phyloP scores from a whole-genome alignment of 1,140 invertebrate genomes.

The Drosophila sp. region DNA sequence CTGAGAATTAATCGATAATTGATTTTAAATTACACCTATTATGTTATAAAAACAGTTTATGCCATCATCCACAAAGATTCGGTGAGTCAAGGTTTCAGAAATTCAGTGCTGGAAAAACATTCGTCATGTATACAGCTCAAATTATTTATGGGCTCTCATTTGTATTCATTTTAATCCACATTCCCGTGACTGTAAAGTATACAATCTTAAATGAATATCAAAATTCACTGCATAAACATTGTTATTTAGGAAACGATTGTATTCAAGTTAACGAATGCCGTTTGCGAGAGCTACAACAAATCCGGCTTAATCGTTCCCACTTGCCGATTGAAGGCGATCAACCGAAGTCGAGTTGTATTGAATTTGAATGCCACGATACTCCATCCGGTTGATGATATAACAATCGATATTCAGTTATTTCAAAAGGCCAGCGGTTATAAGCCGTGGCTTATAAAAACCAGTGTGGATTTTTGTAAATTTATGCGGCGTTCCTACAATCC shows the following conservation, averaged over 20 bases:
- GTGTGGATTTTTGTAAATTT: constrained; percentile 19
- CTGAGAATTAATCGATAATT: no score
- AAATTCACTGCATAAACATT: no score
- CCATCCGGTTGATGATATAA: constrained; percentile 1
- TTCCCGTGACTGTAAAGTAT: no score
- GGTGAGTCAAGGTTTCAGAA: no score
- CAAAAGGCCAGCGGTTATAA: constrained; percentile 27
- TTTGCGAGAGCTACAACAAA: constrained; percentile 5
- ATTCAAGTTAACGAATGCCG: background rate
- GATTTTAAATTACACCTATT: no score
- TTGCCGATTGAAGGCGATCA: constrained; percentile 18
- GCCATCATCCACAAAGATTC: no score
- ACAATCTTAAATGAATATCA: no score
- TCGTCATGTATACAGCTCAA: no score
- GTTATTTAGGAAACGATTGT: background rate
- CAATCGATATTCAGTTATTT: background rate
- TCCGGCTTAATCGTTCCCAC: constrained; percentile 12
- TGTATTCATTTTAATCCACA: no score
- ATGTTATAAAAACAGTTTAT: no score
- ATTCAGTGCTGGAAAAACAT: no score
- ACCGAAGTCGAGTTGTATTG: constrained; percentile 9
- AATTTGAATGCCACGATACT: constrained; percentile 23
- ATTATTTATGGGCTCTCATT: no score
- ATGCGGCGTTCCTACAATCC: constrained; percentile 13
- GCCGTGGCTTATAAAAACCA: background rate